phyloP scores from a whole-genome alignment of 2,888 invertebrate species.

The Sminthurides aquaticus region DNA sequence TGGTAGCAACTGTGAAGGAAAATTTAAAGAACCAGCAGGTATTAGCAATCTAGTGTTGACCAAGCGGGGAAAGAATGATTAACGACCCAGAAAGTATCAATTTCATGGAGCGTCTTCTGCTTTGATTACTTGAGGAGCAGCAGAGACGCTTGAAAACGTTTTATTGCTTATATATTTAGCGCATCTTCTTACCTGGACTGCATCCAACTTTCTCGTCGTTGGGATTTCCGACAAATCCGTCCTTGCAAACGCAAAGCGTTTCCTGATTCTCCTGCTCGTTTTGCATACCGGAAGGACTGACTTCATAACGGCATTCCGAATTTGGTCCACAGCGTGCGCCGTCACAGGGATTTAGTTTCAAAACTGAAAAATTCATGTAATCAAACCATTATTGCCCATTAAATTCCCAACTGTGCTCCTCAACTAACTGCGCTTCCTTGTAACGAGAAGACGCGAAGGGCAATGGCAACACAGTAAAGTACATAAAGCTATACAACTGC shows the following conservation, averaged over 20 bases:
- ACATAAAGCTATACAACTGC: no score
- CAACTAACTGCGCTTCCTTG: not conserved
- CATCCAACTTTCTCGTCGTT: slow-evolving; percentile 43
- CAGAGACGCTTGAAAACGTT: no score
- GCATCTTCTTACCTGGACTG: slow-evolving; percentile 32
- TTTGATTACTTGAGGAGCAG: no score
- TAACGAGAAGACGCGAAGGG: not conserved
- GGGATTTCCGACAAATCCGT: slow-evolving; percentile 44
- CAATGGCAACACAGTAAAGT: no score
- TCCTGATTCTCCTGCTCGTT: slow-evolving; percentile 34
- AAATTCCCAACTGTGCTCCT: not conserved
- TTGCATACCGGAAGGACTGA: slow-evolving; percentile 36
- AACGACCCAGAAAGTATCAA: no score
- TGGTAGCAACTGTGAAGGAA: slow-evolving; percentile 1
- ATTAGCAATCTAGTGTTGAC: no score
- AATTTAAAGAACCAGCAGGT: no score
- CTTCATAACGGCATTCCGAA: slow-evolving; percentile 41
- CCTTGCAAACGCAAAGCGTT: slow-evolving; percentile 44
- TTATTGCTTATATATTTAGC: no score
- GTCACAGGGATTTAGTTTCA: slow-evolving; percentile 42
- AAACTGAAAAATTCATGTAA: slow-evolving; percentile 30
- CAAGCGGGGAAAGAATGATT: no score
- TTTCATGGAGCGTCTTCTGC: no score
- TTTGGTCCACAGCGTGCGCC: slow-evolving; percentile 44
- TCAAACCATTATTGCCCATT: slow-evolving; percentile 11